Conservation (phyloP, 2,888 invertebrate genomes). For the Miltochrista miniata region DNA sequence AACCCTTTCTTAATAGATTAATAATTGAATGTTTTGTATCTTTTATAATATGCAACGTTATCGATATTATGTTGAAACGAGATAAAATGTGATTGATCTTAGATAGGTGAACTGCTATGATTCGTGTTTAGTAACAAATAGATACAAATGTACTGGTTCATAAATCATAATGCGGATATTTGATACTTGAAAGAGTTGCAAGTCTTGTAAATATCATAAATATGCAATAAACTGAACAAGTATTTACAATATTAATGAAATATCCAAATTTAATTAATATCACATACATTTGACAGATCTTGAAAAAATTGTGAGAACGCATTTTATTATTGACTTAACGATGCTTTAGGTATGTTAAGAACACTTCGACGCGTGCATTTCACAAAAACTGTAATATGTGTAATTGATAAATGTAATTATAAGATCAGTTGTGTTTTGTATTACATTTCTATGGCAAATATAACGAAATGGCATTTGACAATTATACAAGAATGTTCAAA, state of each 20-base stretch:
- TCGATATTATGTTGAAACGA: conserved; percentile 71
- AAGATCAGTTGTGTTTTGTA: conserved; percentile 78
- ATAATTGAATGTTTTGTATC: conserved; percentile 77
- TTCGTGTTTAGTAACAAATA: conserved; percentile 34
- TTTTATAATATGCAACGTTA: conserved; percentile 76
- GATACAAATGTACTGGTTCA: conserved; percentile 23
- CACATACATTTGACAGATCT: conserved; percentile 12
- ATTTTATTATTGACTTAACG: conserved; percentile 25
- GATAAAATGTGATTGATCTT: conserved; percentile 76
- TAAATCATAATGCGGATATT: conserved; percentile 22
- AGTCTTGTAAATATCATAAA: conserved; percentile 39
- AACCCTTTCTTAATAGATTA: conserved; percentile 73
- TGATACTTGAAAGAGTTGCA: conserved; percentile 22
- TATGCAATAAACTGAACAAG: conserved; percentile 22
- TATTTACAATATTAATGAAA: background rate
- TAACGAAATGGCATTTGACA: conserved; percentile 72
- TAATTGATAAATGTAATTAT: conserved; percentile 58
- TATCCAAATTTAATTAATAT: background rate
- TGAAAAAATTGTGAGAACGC: conserved; percentile 24
- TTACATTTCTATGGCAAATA: conserved; percentile 75
- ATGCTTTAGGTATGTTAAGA: conserved; percentile 24
- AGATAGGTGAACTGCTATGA: conserved; percentile 45
- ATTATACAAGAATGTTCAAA: conserved; percentile 71
- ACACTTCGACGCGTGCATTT: conserved; percentile 40
- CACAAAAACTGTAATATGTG: conserved; percentile 44